Base-by-base conservation (phyloP, 2,797 vertebrate species). In the Anas bahamensis region DNA sequence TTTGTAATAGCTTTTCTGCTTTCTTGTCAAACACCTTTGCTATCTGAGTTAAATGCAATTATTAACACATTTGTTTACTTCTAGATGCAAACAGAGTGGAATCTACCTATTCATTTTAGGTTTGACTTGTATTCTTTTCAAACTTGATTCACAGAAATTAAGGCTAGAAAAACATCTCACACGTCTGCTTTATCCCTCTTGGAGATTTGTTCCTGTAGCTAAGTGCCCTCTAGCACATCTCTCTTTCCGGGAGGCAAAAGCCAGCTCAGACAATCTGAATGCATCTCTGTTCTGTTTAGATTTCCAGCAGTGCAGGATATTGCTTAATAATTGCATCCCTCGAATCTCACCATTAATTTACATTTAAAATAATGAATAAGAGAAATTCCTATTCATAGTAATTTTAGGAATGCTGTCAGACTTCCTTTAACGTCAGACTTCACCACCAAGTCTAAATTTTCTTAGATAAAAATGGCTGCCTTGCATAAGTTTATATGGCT, bases 401-500 rank as follows among this genome's bases (percentile, higher is more conserved):
- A 71, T 10, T 68, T 87, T 48, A 71, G 29, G 42, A 75, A 42
- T 13, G 33, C 46, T 56, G 31, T 42, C 60, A 90, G 55, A 35
- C 71, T 52, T 53, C 48, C 46, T 81, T 82, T n/a, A 91, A 92
- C 50, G 44, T 22, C 28, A 66, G n/a, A 89, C 72, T 81, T 94
- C 28, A 52, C 23, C 66, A 72, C 53, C 37, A 39, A 35, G 21
- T 83, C 42, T 80, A n/a, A 9, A 64, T 39, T 69, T 81, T 92
- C 73, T 50, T 66, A 1, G 50, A 55, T 46, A 72, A 65, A 89
- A 88, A 28, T 7, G 29, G 26, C 65, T 83, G 56, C 83, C 88
- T 93, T 23, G 23, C 19, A 41, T 60, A 81, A 85, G 73, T 81
- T 89, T 79, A 93, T 86, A 57, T 28, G 59, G 93, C 85, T 86